Percentiles rank a stretch among this genome's conserved stretches.
These are phyloP conservation scores for Limnephilus auricula DNA, from an alignment of 2,888 invertebrate genomes.

Conservation along the genomic window DNA sequence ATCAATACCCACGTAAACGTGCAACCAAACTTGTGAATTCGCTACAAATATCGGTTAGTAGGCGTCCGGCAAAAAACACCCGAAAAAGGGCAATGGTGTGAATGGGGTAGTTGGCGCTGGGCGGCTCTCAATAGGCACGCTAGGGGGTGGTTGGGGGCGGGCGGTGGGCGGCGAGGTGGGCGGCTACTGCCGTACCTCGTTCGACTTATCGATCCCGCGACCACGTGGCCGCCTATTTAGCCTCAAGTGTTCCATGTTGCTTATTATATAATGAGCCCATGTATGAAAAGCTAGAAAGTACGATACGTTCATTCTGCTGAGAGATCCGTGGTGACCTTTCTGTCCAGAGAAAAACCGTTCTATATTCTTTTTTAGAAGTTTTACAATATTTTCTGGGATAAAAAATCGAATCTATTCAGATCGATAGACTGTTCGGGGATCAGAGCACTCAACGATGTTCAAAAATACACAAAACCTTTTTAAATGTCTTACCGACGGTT, in stretches of 20 bases:
- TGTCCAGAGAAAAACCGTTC: neutral
- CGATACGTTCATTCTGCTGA: neutral
- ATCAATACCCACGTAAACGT: neutral
- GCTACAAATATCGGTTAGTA: slow-evolving; percentile 32
- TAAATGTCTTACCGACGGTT: too few species aligned
- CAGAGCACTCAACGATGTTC: too few species aligned
- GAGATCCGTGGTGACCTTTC: neutral
- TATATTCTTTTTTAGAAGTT: neutral
- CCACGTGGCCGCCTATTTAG: slow-evolving; percentile 44
- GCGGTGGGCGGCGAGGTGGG: slow-evolving; percentile 2
- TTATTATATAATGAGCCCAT: neutral
- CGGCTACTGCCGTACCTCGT: slow-evolving; percentile 50
- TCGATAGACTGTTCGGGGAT: too few species aligned
- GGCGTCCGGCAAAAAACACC: neutral
- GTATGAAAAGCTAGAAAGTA: neutral
- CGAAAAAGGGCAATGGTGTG: neutral
- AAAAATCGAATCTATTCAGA: too few species aligned
- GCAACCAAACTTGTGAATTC: slow-evolving; percentile 19
- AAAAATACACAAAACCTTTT: too few species aligned
- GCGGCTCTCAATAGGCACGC: neutral
- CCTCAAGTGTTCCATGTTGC: slow-evolving; percentile 44
- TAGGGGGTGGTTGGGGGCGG: neutral
- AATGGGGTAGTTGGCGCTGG: neutral
- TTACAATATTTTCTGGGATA: neutral
- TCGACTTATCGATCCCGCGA: slow-evolving; percentile 53